Base-by-base conservation (phyloP, 2,888 invertebrate genomes). In the Heteromyza rotundicornis region DNA sequence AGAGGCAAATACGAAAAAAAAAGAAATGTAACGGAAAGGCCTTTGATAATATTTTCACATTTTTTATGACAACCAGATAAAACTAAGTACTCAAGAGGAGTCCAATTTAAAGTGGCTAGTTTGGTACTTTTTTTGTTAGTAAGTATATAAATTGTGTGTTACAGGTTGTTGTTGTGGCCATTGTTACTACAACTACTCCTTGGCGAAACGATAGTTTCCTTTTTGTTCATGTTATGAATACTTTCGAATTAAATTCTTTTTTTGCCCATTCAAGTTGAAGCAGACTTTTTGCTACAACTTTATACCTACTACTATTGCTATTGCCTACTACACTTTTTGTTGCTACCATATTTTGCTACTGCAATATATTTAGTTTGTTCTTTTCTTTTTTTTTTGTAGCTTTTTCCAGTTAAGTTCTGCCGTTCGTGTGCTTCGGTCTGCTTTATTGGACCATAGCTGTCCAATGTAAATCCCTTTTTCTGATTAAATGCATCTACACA, bases 401-500 rank as follows among this genome's bases (percentile, higher is more conserved):
- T n/a, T n/a, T n/a, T n/a, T n/a, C n/a, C n/a, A n/a, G n/a, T n/a
- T n/a, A n/a, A n/a, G n/a, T n/a, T n/a, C n/a, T n/a, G n/a, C n/a
- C n/a, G n/a, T 62, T 60, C 19, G 54, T 55, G n/a, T 35, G 16
- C 51, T 66, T 73, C 70, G 73, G 74, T 70, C 73, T 73, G 71
- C 67, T 73, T 69, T 73, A 73, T 67, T 69, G 64, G 65, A 64
- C 58, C 65, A 65, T 64, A 60, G 64, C 66, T 64, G 71, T 72
- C 65, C 66, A 67, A 73, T 73, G 73, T 70, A 73, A 74, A 73
- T 73, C 74, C 72, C 70, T 67, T 70, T 70, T 73, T 65, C 73
- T 73, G 73, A 73, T 73, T 73, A 73, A 74, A 74, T 73, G 57
- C 22, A 63, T 57, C 23, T 20, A 44, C 61, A 35, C 22, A 24